Evolutionary conservation across 2,113 vertebrate genomes (phyloP).

Genomic region (Corythoichthys intestinalis): DNA sequence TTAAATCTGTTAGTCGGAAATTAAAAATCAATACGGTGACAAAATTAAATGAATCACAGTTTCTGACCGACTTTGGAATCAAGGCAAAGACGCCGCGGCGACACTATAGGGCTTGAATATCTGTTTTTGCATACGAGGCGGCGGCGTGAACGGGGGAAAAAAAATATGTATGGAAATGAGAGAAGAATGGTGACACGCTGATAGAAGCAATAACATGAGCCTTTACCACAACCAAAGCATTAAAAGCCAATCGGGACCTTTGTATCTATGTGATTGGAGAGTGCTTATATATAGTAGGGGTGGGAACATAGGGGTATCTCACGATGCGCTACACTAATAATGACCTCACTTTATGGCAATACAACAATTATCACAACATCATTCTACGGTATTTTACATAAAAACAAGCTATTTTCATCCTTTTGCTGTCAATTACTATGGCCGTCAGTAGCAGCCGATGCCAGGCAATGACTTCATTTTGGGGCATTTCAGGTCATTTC

Average conservation of each 20-base stretch:
- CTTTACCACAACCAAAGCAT: slow-evolving; percentile 11
- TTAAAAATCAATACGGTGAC: slow-evolving; percentile 61
- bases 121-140: slow-evolving; percentile 20
- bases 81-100: not conserved
- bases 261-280: not conserved
- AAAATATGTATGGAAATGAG: slow-evolving; percentile 39
- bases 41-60: slow-evolving; percentile 38
- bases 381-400: too few relatives aligned
- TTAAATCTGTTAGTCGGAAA: slow-evolving; percentile 55
- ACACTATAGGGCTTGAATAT: not conserved
- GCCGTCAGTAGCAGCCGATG: too few relatives aligned
- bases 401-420: too few relatives aligned
- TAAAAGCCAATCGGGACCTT: slow-evolving; percentile 8
- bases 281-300: too few relatives aligned
- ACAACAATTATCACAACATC: too few relatives aligned
- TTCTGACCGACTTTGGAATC: slow-evolving; percentile 29
- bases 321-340: too few relatives aligned
- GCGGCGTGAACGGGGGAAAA: not conserved
- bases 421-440: too few relatives aligned
- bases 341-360: too few relatives aligned
- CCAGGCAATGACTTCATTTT: too few relatives aligned
- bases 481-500: too few relatives aligned
- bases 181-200: slow-evolving; percentile 16
- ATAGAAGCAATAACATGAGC: slow-evolving; percentile 35
- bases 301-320: too few relatives aligned